A percentile compares a stretch with the other conserved stretches of the same genome.
Conservation (phyloP, 2,797 vertebrate species). For the Ispidina picta region DNA sequence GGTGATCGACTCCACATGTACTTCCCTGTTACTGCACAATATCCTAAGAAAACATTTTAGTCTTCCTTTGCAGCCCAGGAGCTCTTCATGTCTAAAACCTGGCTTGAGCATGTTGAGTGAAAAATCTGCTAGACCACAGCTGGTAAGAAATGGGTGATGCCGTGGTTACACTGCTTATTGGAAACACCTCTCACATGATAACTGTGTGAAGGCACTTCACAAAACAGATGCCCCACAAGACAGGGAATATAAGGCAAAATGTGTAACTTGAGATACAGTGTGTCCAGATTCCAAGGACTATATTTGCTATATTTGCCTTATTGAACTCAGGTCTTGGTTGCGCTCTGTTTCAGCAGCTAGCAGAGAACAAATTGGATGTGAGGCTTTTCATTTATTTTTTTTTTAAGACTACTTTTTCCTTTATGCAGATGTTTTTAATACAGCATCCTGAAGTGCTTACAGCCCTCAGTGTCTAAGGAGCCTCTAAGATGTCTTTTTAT, state of each 20-base stretch:
- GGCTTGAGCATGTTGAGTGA: background rate
- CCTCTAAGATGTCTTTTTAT: background rate
- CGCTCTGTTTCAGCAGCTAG: background rate
- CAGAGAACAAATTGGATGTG: background rate
- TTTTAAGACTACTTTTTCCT: background rate
- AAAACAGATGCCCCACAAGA: background rate
- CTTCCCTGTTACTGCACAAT: constrained; percentile 6
- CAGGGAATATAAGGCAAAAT: background rate
- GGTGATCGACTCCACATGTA: constrained; percentile 64
- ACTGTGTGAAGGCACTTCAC: background rate
- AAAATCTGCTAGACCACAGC: background rate
- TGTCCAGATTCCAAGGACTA: background rate
- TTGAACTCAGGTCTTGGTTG: background rate
- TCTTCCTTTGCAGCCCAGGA: background rate
- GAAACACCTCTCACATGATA: background rate
- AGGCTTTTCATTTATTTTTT: background rate
- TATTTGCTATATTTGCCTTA: background rate
- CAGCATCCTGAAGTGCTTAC: constrained; percentile 9
- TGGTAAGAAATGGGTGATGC: background rate
- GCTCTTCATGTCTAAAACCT: background rate
- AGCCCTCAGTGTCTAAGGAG: constrained; percentile 2
- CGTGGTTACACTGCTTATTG: background rate
- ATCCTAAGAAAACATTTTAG: background rate
- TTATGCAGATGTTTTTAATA: constrained; percentile 45
- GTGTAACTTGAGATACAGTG: background rate